Base-by-base conservation (phyloP, 1,140 invertebrate genomes). In the Ganaspis sp. region DNA sequence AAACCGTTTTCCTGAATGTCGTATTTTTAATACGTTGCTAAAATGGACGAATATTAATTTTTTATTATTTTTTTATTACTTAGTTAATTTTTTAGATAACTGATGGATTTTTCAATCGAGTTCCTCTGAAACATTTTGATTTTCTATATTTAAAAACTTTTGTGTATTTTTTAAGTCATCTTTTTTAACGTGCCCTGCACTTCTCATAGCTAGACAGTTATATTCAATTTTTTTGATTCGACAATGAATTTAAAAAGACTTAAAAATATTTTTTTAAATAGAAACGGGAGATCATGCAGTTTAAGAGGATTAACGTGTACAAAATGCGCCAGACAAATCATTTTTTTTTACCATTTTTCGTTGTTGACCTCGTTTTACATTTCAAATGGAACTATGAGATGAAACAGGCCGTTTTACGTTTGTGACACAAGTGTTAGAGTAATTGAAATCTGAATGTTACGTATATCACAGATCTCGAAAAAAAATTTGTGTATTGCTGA, bases 271-370 rank as follows among this genome's bases (percentile, higher is more conserved):
- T 49, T 49, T 49, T n/a, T 45, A 15, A 9, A 58, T 9, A 64
- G 11, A 26, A 1, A 15, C 8, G 4, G 9, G 23, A 3, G 9
- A 64, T 64, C 12, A 0, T n/a, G 11, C 23, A 29, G 15, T 75
- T 73, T 69, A 21, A 75, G 74, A 73, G 40, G 69, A 69, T 75
- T 54, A 72, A 76, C 69, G 75, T 74, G 72, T 72, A 29, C 34
- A 54, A 58, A 73, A 73, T 69, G 72, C 69, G 40, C 34, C 34
- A 58, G 76, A 77, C 72, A 77, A 77, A 77, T 77, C 72, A 77
- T 77, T 45, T 17, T 77, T 45, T 17, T 49, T 72, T 40, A 49
- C 76, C 40, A 77, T 77, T 77, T 77, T 77, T 77, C 72, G 70
- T 54, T 26, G 74, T 70, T 69, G 70, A 69, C 64, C 76, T 26